These are phyloP conservation scores for Drosophila robusta DNA, from an alignment of 2,888 invertebrate species.

Conservation along the genomic window DNA sequence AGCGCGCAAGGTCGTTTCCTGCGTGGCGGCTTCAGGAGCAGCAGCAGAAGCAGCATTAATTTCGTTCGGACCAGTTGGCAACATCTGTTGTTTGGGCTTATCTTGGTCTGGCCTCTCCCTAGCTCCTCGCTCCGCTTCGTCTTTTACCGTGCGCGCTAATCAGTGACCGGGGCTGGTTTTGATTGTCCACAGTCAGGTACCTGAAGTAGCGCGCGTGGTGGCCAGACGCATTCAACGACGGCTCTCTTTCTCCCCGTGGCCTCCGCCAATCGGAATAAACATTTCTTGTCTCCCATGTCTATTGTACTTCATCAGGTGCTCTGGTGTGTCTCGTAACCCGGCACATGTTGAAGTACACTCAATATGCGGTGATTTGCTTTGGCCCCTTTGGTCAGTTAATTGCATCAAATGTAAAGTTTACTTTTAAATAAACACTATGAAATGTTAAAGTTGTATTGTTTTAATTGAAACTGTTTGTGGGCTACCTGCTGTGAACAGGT, in stretches of 20 bases:
- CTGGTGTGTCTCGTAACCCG: slow-evolving; percentile 95
- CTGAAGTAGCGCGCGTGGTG: slow-evolving; percentile 99
- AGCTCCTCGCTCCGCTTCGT: slow-evolving; percentile 22
- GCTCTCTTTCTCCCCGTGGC: background rate
- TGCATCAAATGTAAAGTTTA: background rate
- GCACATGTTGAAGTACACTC: slow-evolving; percentile 99
- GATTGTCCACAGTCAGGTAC: slow-evolving; percentile 94
- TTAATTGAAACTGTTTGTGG: background rate
- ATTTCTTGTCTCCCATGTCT: slow-evolving; percentile 92
- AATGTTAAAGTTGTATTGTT: slow-evolving; percentile 2
- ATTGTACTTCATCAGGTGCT: slow-evolving; percentile 99
- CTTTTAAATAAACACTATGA: slow-evolving; percentile 22
- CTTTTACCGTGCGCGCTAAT: slow-evolving; percentile 92
- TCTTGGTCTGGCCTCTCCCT: slow-evolving; percentile 20
- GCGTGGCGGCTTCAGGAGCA: slow-evolving; percentile 19
- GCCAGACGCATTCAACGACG: slow-evolving; percentile 70
- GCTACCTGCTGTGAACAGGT: slow-evolving; percentile 12
- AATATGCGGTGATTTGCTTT: slow-evolving; percentile 89
- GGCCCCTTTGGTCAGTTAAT: slow-evolving; percentile 1
- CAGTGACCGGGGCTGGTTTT: slow-evolving; percentile 92
- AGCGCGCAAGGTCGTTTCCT: slow-evolving; percentile 83
- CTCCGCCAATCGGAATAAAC: slow-evolving; percentile 9
- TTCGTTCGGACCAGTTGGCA: slow-evolving; percentile 41
- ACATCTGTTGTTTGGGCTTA: slow-evolving; percentile 59
- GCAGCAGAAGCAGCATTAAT: background rate